Evolutionary conservation across 1,140 invertebrate genomes (phyloP), one percentile per base, ranked within the genome.

Genomic region (Sarcophaga bullata): DNA sequence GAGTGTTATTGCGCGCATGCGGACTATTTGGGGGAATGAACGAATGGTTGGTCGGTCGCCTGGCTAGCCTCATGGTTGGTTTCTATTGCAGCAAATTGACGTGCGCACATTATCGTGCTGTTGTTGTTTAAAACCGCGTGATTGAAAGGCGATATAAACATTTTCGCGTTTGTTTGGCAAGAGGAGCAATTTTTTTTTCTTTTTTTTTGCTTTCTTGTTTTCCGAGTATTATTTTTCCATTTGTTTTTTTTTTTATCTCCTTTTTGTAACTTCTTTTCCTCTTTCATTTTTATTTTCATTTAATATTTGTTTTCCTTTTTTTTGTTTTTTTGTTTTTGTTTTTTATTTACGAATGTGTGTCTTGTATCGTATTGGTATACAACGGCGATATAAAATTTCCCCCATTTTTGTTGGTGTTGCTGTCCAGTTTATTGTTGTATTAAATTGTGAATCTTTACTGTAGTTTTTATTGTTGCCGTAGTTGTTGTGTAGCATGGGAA

Each of bases 121-220:
- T 46, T 50, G 75, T 46, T 78, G 68, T 37, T 73, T 68, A 80
- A 25, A 73, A 62, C 62, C 80, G 58, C 76, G 73, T 76, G 75
- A 76, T 83, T 80, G 81, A 83, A 83, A 83, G 73, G 83, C 73
- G 83, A 83, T 83, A 83, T 80, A 78, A 78, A 78, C 75, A 78
- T 81, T 80, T 19, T 76, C 80, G 83, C 83, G 80, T 10, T 78
- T 50, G 48, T 78, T 78, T 78, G 75, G n/a, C 50, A 78, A 25
- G 13, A 78, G 49, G 19, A 52, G 6, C 73, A 76, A 19, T 72
- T 19, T 19, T 17, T 72, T 72, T 72, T 17, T 25, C n/a, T 25
- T 72, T 72, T 37, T 2, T 37, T 37, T 37, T 37, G 25, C 25
- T 37, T 37, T 1, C 25, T 37, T 37, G 25, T 37, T 37, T 37